Base-by-base conservation (phyloP, 2,888 invertebrate genomes). In the Melinaea menophilus region DNA sequence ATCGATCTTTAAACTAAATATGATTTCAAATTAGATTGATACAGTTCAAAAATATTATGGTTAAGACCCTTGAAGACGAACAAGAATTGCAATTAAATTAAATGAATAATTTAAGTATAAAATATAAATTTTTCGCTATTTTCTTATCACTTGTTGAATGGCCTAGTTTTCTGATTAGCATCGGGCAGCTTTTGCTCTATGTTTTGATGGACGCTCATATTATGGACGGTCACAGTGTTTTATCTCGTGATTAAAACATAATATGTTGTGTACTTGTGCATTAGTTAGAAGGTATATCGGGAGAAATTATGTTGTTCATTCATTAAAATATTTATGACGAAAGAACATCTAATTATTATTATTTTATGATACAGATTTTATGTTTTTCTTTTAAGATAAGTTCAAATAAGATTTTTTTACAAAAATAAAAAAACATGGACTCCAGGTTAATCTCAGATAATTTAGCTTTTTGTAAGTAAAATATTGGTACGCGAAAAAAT, bases 151-250 rank as follows among this genome's bases (percentile, higher is more conserved):
- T 73, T 72, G 65, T 11, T 35, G 69, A 67, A 58, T 7, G 41
- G 57, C 62, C 62, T 65, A 67, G 74, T 75, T 76, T 73, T 66
- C 79, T 82, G 82, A 84, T 84, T 82, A 83, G 78, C 81, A 83
- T 84, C 81, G 75, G 73, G 55, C 68, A 76, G 76, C 80, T 77
- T 78, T 79, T 75, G 76, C 74, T 74, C 74, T 73, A 75, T 75
- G 79, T 78, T 79, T 79, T 76, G 79, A 75, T 75, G 79, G 75
- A 74, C 77, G 77, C 78, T 76, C 79, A 79, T 75, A 76, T 62
- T 75, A 72, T 73, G 71, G 65, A 45, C 56, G 61, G 60, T 41
- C 64, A 58, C 57, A 66, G 59, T 63, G 61, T 67, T 64, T 65
- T 67, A 65, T 65, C 67, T 62, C 62, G 61, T 66, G 63, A 69